Conservation (phyloP, 2,888 invertebrate species). For the Diaprepes abbreviatus region DNA sequence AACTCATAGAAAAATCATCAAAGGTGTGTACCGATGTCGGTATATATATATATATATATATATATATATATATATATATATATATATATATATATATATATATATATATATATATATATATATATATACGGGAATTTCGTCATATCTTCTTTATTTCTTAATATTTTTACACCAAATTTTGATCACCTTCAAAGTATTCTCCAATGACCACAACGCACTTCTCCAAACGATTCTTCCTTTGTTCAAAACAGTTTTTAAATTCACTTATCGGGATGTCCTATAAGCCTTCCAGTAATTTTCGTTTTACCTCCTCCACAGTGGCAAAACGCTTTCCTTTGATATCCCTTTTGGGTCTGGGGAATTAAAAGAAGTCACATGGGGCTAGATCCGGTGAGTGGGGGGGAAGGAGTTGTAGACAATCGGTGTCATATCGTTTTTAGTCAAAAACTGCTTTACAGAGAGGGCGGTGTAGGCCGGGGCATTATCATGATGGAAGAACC, state of each 20-base stretch:
- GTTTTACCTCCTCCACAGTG: constrained; percentile 39
- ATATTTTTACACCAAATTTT: no score
- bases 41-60: no score
- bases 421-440: not conserved
- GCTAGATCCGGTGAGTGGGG: constrained; percentile 3
- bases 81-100: no score
- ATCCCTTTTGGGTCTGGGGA: constrained; percentile 32
- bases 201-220: not conserved
- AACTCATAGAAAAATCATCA: no score
- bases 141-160: no score
- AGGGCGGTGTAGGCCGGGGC: not conserved
- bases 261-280: constrained; percentile 32
- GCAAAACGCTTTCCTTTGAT: constrained; percentile 41
- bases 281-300: constrained; percentile 40
- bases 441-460: not conserved
- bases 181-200: not conserved
- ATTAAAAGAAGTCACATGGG: not conserved
- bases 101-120: no score
- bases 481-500: no score
- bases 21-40: no score
- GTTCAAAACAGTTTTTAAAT: constrained; percentile 18
- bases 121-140: no score
- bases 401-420: not conserved
- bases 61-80: no score
- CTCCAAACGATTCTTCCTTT: no score